Percentiles rank a stretch among this genome's conserved stretches.
phyloP scores from a whole-genome alignment of 2,797 vertebrate genomes.

The Molossus alvarezi region DNA sequence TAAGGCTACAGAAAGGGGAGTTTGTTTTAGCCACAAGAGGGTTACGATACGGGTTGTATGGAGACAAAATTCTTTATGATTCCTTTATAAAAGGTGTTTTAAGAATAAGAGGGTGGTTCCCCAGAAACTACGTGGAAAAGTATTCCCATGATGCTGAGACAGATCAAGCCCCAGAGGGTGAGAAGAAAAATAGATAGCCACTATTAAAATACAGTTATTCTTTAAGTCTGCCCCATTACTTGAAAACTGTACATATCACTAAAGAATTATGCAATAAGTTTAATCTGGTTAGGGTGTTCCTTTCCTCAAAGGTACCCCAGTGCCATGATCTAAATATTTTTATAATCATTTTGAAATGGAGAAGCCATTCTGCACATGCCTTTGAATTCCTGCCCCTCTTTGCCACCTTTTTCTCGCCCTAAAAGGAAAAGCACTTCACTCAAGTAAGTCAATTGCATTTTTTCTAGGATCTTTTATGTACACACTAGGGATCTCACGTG shows the following conservation, averaged over 20 bases:
- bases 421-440: conserved; percentile 41
- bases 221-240: conserved; percentile 88
- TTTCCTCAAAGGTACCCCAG: conserved; percentile 85
- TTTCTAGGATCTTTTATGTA: conserved; percentile 21
- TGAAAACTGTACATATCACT: conserved; percentile 88
- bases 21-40: conserved; percentile 97
- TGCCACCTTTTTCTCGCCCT: not conserved
- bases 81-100: conserved; percentile 92
- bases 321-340: conserved; percentile 88
- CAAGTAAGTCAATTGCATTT: conserved; percentile 58
- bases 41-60: conserved; percentile 99
- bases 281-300: conserved; percentile 83
- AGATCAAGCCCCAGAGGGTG: conserved; percentile 92
- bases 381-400: conserved; percentile 83
- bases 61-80: conserved; percentile 95
- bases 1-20: conserved; percentile 95
- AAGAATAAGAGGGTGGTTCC: conserved; percentile 98
- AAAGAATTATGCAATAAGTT: conserved; percentile 88
- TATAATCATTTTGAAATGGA: conserved; percentile 87
- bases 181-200: conserved; percentile 97
- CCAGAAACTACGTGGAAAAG: conserved; percentile 98
- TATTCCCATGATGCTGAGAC: conserved; percentile 95
- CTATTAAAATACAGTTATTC: conserved; percentile 84
- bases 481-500: conserved; percentile 69
- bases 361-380: conserved; percentile 89